These are phyloP conservation scores for Ondatra zibethicus DNA, from an alignment of 2,113 vertebrate genomes.

Conservation along the genomic window DNA sequence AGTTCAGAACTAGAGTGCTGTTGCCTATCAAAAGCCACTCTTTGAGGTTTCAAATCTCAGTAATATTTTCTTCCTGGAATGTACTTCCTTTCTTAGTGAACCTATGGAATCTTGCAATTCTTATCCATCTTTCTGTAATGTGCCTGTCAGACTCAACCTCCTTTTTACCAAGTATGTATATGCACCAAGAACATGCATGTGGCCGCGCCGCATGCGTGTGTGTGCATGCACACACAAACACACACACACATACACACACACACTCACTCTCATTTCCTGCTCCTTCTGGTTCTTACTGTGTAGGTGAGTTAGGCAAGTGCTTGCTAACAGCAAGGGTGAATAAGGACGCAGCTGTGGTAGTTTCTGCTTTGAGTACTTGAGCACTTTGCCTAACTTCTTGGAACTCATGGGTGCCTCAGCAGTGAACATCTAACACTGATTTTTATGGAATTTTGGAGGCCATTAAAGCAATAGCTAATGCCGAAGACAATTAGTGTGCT, in stretches of 20 bases:
- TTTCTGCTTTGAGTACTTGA: background rate
- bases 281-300: background rate
- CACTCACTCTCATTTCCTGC: background rate
- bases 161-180: background rate
- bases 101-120: background rate
- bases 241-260: background rate
- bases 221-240: too few relatives aligned
- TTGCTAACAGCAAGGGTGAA: background rate
- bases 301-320: too few relatives aligned
- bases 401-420: background rate
- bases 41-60: background rate
- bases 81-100: background rate
- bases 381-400: background rate
- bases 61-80: background rate
- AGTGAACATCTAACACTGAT: background rate
- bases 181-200: background rate
- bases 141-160: fast-evolving
- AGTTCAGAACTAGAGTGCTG: background rate
- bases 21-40: background rate
- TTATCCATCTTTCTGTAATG: background rate
- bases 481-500: background rate
- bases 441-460: background rate
- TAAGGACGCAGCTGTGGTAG: too few relatives aligned
- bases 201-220: background rate
- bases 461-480: background rate